phyloP scores from a whole-genome alignment of 2,797 vertebrate species.

The Pangasius larnaudii region DNA sequence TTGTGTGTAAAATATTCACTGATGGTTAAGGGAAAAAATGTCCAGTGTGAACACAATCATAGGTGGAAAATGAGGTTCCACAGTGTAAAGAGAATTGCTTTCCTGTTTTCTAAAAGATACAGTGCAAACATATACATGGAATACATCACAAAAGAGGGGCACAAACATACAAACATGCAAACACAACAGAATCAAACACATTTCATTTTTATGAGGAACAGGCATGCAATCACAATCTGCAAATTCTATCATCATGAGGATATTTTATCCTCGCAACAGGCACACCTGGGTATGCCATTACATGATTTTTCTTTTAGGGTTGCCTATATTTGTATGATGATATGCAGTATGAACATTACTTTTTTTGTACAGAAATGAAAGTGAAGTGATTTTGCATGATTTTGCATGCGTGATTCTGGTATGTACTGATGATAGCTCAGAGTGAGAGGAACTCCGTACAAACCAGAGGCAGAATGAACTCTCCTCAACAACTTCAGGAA shows the following conservation, averaged over 20 bases:
- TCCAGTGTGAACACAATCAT: not conserved
- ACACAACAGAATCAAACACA: not conserved
- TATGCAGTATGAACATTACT: not conserved
- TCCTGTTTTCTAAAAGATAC: not conserved
- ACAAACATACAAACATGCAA: not conserved
- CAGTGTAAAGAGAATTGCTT: not conserved
- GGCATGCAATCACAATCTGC: not conserved
- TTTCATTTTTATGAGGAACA: not conserved
- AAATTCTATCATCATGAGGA: not conserved
- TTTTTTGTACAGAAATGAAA: not conserved
- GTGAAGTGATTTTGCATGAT: too few species aligned
- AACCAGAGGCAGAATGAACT: not conserved
- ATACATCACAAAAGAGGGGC: not conserved
- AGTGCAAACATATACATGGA: conserved; percentile 17
- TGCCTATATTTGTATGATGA: not conserved
- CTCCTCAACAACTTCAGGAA: not conserved
- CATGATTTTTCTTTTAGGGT: not conserved
- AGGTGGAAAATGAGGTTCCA: not conserved
- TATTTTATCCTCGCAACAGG: not conserved
- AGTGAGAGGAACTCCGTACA: not conserved
- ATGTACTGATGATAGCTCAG: not conserved
- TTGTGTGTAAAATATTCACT: not conserved
- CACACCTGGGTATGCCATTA: not conserved
- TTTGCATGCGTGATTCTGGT: not conserved
- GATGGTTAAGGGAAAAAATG: not conserved